Percentiles rank a stretch among this genome's conserved stretches.
Conservation (phyloP, 2,113 vertebrate genomes). For the Pardalotus punctatus region DNA sequence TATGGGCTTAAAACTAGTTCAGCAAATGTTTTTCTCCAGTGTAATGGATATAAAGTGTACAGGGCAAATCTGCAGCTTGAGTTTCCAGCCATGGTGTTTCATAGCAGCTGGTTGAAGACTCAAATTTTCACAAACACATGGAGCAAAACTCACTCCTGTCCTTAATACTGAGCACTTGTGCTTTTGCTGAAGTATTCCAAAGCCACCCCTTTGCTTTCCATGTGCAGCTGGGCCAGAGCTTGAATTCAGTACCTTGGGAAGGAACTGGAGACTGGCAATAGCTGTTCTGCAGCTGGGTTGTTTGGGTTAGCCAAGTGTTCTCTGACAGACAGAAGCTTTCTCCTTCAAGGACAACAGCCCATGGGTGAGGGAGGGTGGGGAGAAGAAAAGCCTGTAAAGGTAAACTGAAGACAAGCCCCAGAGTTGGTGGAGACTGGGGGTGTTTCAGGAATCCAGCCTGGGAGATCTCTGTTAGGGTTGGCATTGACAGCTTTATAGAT, state of each 20-base stretch:
- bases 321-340: background rate
- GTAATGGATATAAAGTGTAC: background rate
- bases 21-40: background rate
- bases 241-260: background rate
- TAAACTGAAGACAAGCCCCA: background rate
- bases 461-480: accelerated
- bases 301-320: background rate
- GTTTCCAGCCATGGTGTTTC: background rate
- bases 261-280: background rate
- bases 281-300: background rate
- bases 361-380: background rate
- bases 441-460: background rate
- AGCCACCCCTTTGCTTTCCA: background rate
- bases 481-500: background rate
- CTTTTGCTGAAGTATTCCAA: background rate
- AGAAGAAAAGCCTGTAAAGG: background rate
- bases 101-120: background rate
- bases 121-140: background rate
- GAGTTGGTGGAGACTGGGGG: accelerated
- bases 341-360: background rate
- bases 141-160: background rate
- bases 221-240: background rate
- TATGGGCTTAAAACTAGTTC: background rate
- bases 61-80: background rate
- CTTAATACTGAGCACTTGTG: background rate